Evolutionary conservation across 2,888 invertebrate genomes (phyloP), one percentile per base, ranked within the genome.

Genomic region (Drosophila eohydei): DNA sequence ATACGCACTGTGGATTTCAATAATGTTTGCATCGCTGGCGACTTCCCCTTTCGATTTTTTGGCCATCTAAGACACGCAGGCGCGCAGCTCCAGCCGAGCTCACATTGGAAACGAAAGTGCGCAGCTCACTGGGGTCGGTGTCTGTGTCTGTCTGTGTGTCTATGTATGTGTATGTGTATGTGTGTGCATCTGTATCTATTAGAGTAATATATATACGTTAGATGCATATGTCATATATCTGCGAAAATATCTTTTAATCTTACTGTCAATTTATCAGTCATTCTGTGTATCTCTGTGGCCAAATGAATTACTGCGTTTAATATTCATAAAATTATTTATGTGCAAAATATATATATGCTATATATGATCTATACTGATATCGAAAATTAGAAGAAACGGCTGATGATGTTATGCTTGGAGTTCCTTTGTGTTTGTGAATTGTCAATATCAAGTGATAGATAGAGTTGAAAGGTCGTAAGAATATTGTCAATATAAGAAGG

Each of bases 11-110:
- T 73, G 85, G 68, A 58, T 83, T 74, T 64, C 56, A 78, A 80
- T 80, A 65, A 44, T 73, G 64, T 65, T 73, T 73, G 73, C 48
- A 59, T 73, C 52, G 74, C 58, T 65, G 70, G 54, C 61, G 65
- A 83, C 83, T 83, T 83, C 83, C 80, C 83, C 86, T 80, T 84
- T 88, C 85, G 71, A 72, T 83, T 32, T 32, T 83, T 83, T 87
- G 76, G 81, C 70, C 81, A 72, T 74, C 68, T 85, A 60, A 76
- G 71, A 70, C 50, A 64, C 59, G 43, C 30, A 48, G 0, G 12
- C 11, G 16, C 46, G 16, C 14, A 36, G 54, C 32, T 38, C 51
- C 44, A 44, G 48, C 21, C 66, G 43, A 58, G 38, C 71, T 40
- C 14, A 38, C 57, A 50, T 62, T 50, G 30, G 51, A n/a, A 30